Base-by-base conservation (phyloP, 2,797 vertebrate species). In the Chromobotia macracanthus region DNA sequence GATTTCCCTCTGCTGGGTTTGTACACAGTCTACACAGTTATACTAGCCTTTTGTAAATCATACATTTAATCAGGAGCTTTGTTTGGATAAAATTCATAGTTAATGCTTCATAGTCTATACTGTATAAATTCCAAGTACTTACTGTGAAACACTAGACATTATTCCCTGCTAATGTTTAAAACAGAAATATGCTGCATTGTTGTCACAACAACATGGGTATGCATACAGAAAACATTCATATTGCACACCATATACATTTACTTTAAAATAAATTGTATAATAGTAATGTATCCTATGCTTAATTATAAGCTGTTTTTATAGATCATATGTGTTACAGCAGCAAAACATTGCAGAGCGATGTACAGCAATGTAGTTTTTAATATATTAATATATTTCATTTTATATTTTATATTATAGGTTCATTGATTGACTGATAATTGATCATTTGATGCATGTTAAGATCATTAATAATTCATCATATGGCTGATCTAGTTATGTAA, bases 371-470 rank as follows among this genome's bases (percentile, higher is more conserved):
- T n/a, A 58, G 31, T 31, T 31, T 28, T 31, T 31, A 28, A 35
- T 28, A 41, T 18, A 25, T 58, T 60, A 18, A 72, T 6, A 10
- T 21, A 10, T 11, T 55, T 55, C 10, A 55, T 55, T 58, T 18
- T 23, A 13, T 13, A 9, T 64, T 13, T 38, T 0, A 0, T 11
- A 11, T 38, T 0, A 0, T 11, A 11, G 11, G 11, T 3, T 13
- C 31, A 2, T 19, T 18, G 19, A 6, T 50, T 15, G n/a, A n/a
- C n/a, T n/a, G 31, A 35, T 35, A 18, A 51, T 64, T 28, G 15
- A 53, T 48, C 28, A 73, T 75, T 65, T 65, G 13, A 64, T 7
- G 2, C n/a, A 75, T 74, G 72, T 35, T 51, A 63, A 74, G 44
- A 64, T 65, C 21, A 65, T 65, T 41, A 66, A 41, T 28, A 18